Percentiles rank a stretch among this genome's conserved stretches.
These are phyloP conservation scores for Plestiodon gilberti DNA, from an alignment of 2,113 vertebrate species.

Conservation along the genomic window DNA sequence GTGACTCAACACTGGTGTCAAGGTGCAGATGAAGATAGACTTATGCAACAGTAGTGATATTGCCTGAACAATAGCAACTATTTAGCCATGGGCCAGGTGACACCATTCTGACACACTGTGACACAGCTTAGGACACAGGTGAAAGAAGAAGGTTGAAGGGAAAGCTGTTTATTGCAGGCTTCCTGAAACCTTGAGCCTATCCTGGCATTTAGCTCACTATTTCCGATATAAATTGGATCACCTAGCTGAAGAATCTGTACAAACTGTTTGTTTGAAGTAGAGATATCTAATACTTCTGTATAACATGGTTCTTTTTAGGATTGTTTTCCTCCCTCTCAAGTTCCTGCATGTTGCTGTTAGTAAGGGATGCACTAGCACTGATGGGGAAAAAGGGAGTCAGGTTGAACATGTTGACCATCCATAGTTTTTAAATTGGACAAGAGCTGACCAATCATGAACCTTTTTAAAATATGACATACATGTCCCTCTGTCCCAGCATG, in stretches of 20 bases:
- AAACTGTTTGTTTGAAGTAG: constrained; percentile 1
- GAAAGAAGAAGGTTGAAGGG: too few species aligned
- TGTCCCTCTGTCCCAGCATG: too few species aligned
- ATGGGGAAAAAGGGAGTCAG: constrained; percentile 51
- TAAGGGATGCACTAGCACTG: constrained; percentile 29
- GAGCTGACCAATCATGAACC: not conserved
- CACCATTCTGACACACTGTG: too few species aligned
- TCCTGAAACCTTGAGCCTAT: too few species aligned
- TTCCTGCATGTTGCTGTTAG: constrained; percentile 41
- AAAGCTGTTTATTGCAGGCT: not conserved
- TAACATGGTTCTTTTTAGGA: constrained; percentile 38
- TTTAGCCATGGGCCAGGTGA: not conserved
- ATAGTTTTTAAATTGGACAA: not conserved
- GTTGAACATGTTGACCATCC: not conserved
- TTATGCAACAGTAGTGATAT: not conserved
- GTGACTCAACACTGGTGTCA: not conserved
- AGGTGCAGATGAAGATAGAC: not conserved
- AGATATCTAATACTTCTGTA: constrained; percentile 27
- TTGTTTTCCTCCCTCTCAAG: not conserved
- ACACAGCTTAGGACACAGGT: too few species aligned
- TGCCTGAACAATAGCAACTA: not conserved
- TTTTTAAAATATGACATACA: too few species aligned
- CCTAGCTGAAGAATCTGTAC: not conserved
- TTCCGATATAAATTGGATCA: not conserved
- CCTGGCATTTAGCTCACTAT: not conserved